Base-by-base conservation (phyloP, 2,888 invertebrate species). In the Drosophila nr. fundita region DNA sequence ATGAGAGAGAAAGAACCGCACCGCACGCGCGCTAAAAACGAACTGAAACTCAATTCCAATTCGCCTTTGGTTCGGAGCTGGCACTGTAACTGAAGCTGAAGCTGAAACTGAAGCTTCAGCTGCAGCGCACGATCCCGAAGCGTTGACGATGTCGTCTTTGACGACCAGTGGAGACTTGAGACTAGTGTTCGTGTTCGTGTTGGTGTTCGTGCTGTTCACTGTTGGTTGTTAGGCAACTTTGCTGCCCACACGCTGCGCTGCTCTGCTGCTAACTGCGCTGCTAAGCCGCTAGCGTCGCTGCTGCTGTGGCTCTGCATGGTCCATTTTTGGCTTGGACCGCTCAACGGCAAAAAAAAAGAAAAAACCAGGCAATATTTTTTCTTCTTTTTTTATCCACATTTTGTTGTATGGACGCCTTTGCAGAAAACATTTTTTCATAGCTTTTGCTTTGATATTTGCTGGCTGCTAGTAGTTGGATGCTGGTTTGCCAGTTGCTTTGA, bases 21-120 rank as follows among this genome's bases (percentile, higher is more conserved):
- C 91, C 91, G 91, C 89, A 90, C 90, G 91, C 91, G 88, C 80
- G 88, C 89, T 89, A 69, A 76, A 82, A 83, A 81, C 87, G 87
- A 91, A 90, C 90, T 90, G 91, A 90, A 87, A 66, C 62, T 65
- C 66, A 66, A 69, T 60, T 66, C 64, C 70, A 68, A 79, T 53
- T 68, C 66, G 77, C 40, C 73, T 75, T 59, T 40, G 62, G 68
- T 48, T 70, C 50, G 62, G 55, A 53, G 34, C 58, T 62, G 32
- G 49, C 24, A 27, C 48, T 66, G 50, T 10, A 55, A 57, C 60
- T 78, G 50, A 42, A 32, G 38, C 52, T 68, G 42, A 21, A 36
- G 66, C 62, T 68, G 13, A 36, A 36, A 38, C 27, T 78, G 59
- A 50, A 52, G 60, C 55, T 69, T 50, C 32, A 48, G 50, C 57